A percentile compares a stretch with the other conserved stretches of the same genome.
phyloP scores from a whole-genome alignment of 1,140 invertebrate species.

The Alviniconcha marisindica region DNA sequence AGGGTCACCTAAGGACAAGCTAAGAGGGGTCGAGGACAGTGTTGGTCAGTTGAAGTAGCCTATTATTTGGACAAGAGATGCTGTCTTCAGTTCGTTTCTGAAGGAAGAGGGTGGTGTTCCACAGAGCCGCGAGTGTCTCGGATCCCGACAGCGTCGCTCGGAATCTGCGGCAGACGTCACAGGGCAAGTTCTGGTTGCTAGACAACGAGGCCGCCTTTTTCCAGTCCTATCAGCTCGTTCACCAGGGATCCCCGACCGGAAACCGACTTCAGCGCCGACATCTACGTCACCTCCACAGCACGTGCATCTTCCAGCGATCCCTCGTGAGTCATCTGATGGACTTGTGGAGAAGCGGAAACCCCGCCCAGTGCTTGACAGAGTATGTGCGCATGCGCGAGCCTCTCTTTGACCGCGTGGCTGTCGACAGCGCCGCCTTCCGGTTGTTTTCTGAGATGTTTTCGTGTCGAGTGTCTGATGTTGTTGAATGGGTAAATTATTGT shows the following conservation, averaged over 20 bases:
- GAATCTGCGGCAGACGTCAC: not conserved
- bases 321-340: not conserved
- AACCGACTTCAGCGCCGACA: not conserved
- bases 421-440: not conserved
- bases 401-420: not conserved
- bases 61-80: no score
- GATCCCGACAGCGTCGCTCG: not conserved
- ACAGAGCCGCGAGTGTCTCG: not conserved
- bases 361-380: not conserved
- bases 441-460: not conserved
- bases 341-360: not conserved
- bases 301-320: not conserved
- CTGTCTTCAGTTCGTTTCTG: no score
- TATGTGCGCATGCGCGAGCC: not conserved
- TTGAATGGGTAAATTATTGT: not conserved
- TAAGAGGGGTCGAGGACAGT: no score
- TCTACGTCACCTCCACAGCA: not conserved
- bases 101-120: no score
- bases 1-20: no score
- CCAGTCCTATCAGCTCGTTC: not conserved
- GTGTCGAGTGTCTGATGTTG: not conserved
- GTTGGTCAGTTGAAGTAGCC: no score
- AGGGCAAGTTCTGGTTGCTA: not conserved
- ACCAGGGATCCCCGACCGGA: not conserved
- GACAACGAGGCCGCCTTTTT: constrained; percentile 8